Evolutionary conservation across 2,797 vertebrate genomes (phyloP), one percentile per base, ranked within the genome.

Genomic region (Odontamblyopus rebecca): DNA sequence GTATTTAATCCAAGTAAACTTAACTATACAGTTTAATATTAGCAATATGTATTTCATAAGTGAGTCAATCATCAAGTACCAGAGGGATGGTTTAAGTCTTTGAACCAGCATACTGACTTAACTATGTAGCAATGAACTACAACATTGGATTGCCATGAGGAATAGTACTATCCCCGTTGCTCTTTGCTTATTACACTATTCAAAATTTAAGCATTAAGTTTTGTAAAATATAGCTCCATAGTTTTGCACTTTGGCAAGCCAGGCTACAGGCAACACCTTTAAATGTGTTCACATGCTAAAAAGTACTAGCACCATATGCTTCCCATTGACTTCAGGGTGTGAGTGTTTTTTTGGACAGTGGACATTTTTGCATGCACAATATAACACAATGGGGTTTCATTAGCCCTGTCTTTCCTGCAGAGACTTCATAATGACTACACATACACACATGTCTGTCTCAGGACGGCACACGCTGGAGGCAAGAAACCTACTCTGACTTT

Each of bases 311-410:
- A 51, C 83, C 86, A 88, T 85, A 66, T 81, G 82, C 77, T 86
- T 76, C 64, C 73, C 67, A 75, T 83, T 81, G 81, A 75, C 64
- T 53, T 51, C 74, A 71, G 79, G 68, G 80, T 64, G 76, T 84
- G 80, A 62, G 67, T 85, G 78, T 75, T 81, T 70, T 83, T 91
- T 86, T 89, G 89, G 88, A 84, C 89, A 59, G 63, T 62, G 61
- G 72, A 80, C 75, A 73, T 83, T 86, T 35, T 77, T 86, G 76
- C 89, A 91, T 73, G 80, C 83, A 61, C 81, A 84, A 91, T 92
- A 87, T 89, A 92, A 77, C 70, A 80, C 85, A 85, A 86, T 89
- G 80, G 91, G 85, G 82, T 81, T 80, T 81, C 84, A 90, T 91
- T 85, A 84, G 84, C 87, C 27, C 86, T 89, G 82, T 78, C 75